phyloP scores from a whole-genome alignment of 2,113 vertebrate genomes.

The Dipodomys spectabilis region DNA sequence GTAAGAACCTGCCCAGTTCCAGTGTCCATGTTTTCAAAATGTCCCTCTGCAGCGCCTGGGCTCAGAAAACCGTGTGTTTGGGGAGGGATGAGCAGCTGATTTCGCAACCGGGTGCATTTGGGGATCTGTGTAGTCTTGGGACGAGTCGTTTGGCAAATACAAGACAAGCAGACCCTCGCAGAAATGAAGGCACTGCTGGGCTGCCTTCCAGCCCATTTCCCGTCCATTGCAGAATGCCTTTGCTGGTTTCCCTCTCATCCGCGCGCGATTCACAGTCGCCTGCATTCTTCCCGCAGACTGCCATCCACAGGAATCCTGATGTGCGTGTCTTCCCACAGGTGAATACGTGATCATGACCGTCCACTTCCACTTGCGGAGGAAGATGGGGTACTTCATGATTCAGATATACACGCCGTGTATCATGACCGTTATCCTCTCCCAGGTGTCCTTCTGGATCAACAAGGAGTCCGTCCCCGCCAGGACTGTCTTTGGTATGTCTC shows the following conservation, averaged over 20 bases:
- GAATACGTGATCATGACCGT: constrained; percentile 99
- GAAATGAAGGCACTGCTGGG: constrained; percentile 49
- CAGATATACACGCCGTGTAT: constrained; percentile 98
- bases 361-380: constrained; percentile 97
- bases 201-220: constrained; percentile 52
- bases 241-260: constrained; percentile 52
- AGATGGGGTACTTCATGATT: constrained; percentile 99
- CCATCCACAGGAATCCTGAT: constrained; percentile 75
- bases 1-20: constrained; percentile 82
- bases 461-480: constrained; percentile 98
- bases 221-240: neutral
- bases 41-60: neutral
- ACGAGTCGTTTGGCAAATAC: neutral
- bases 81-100: neutral
- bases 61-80: neutral
- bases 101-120: neutral
- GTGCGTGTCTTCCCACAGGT: constrained; percentile 88
- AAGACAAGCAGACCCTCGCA: neutral
- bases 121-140: constrained; percentile 29
- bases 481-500: constrained; percentile 95
- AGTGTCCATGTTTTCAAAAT: neutral
- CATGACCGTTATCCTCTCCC: constrained; percentile 97
- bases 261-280: constrained; percentile 62
- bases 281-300: constrained; percentile 56
- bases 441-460: constrained; percentile 99